Base-by-base conservation (phyloP, 1,140 invertebrate genomes). In the Phortica variegata region DNA sequence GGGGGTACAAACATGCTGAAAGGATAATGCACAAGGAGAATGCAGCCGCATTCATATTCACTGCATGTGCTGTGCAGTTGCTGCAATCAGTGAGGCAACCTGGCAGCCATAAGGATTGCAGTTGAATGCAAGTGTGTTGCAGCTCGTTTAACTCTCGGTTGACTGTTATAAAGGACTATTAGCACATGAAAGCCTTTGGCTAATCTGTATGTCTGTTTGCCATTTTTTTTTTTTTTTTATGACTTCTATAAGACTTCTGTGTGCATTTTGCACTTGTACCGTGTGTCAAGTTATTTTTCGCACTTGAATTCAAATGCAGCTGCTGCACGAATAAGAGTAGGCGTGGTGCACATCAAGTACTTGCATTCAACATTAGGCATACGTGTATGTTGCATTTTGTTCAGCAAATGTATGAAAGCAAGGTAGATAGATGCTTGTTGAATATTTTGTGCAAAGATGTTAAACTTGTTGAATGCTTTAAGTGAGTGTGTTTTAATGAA, bases 121-220 rank as follows among this genome's bases (percentile, higher is more conserved):
- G 19, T 42, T 47, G 58, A 1, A 17, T 39, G 8, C 16, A 32
- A 2, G 12, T 18, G 23, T 47, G 52, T 56, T 69, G 65, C 65
- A 69, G 58, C 59, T 58, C 65, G 65, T 46, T 69, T 69, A 49
- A 69, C 60, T 69, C 48, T 52, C 65, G 69, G 65, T 69, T 69
- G 61, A 69, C 65, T 69, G 65, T 69, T 58, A 72, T 72, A 72
- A 72, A 72, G 60, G 68, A 72, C 68, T 68, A 61, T 70, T 70
- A 56, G 57, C 65, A 70, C 65, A 70, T 65, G 52, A 70, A 48
- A 54, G 49, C 47, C 45, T 29, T 49, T 60, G 49, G 49, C 52
- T 62, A 36, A 13, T 16, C 3, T 31, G 5, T 33, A 31, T 42
- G 40, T 15, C 34, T 49, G 21, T 16, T 13, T 13, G 16, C 4